These are phyloP conservation scores for Acronicta aceris DNA, from an alignment of 2,888 invertebrate genomes.

Conservation along the genomic window DNA sequence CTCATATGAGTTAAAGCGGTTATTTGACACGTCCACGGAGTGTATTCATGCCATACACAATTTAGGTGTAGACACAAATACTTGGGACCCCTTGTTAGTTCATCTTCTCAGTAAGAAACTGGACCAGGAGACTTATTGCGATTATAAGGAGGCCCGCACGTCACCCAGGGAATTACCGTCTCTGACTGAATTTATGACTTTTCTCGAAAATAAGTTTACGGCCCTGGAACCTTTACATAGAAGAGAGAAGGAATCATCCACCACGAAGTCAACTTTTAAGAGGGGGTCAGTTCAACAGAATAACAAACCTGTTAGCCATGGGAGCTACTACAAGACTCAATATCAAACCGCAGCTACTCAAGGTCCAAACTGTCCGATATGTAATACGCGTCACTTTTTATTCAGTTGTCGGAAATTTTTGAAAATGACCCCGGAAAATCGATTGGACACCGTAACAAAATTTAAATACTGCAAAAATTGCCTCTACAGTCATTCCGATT, in stretches of 20 bases:
- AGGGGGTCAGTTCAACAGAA: no score
- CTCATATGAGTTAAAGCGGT: background rate
- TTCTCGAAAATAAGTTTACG: constrained; percentile 9
- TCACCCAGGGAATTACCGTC: constrained; percentile 6
- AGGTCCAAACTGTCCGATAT: no score
- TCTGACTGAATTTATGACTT: constrained; percentile 6
- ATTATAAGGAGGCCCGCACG: constrained; percentile 8
- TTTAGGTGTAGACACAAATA: constrained; percentile 8
- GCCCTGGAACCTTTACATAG: constrained; percentile 4
- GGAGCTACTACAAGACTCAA: no score
- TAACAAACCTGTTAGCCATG: no score
- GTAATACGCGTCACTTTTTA: no score
- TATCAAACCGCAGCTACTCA: no score
- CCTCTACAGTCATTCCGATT: constrained; percentile 1
- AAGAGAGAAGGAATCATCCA: background rate
- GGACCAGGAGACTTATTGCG: background rate
- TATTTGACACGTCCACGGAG: constrained; percentile 9
- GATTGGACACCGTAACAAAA: background rate
- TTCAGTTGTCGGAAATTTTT: background rate
- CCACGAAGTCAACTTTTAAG: background rate
- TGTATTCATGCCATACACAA: constrained; percentile 11
- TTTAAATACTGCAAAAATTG: constrained; percentile 2
- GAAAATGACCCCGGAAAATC: background rate
- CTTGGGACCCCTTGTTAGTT: constrained; percentile 10
- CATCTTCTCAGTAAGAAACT: background rate